phyloP scores from a whole-genome alignment of 2,113 vertebrate genomes.

The Chrysochloris asiatica region DNA sequence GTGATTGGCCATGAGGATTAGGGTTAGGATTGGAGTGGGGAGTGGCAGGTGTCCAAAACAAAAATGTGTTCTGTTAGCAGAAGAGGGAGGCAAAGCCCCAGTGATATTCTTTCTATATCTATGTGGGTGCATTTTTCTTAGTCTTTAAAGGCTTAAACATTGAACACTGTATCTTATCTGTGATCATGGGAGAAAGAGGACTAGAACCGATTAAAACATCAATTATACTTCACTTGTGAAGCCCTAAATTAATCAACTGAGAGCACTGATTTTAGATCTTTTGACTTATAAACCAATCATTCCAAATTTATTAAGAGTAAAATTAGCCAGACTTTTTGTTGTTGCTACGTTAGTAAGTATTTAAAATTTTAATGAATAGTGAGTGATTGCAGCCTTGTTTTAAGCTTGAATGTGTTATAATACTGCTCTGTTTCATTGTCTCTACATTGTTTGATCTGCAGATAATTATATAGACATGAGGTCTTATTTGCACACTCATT shows the following conservation, averaged over 20 bases:
- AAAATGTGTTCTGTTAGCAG: not conserved
- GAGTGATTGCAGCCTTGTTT: not conserved
- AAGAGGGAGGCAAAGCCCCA: not conserved
- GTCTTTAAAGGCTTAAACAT: not conserved
- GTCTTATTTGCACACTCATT: conserved; percentile 55
- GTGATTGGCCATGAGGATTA: not conserved
- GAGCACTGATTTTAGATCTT: not conserved
- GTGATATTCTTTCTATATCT: not conserved
- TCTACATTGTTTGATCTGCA: conserved; percentile 28
- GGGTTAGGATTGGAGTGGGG: not conserved
- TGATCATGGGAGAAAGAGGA: not conserved
- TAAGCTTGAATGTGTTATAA: conserved; percentile 29
- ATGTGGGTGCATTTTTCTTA: not conserved
- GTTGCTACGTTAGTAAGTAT: not conserved
- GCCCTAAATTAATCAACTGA: not conserved
- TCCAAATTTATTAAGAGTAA: not conserved
- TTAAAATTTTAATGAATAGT: not conserved
- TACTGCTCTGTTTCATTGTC: conserved; percentile 8
- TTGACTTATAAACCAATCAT: not conserved
- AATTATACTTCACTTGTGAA: not conserved
- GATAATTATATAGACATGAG: conserved; percentile 65
- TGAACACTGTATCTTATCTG: not conserved
- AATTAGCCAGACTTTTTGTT: not conserved
- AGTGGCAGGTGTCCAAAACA: not conserved
- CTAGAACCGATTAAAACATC: not conserved